Evolutionary conservation across 2,888 invertebrate genomes (phyloP), one percentile per base, ranked within the genome.

Genomic region (Hemithea aestivaria): DNA sequence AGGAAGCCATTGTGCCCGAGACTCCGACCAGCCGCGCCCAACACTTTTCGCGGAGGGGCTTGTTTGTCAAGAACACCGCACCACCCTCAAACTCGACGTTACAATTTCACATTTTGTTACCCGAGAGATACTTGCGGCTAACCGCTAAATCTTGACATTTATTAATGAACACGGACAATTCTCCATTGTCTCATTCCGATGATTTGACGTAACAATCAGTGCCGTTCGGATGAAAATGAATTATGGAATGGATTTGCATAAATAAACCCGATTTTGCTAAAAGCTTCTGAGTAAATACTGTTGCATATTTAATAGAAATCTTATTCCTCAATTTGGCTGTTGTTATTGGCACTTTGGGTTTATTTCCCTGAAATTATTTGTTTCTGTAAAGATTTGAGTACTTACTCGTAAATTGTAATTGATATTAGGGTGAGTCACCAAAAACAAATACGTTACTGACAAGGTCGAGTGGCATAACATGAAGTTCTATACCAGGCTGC

Each of bases 1-100:
- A 58, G 58, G 58, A 64, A 62, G 58, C 66, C 58, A 73, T 80
- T 80, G 74, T 77, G 59, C 63, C 59, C 56, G 55, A n/a, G n/a
- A 53, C 63, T 55, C 47, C 50, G 59, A 68, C 62, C 66, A 64
- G 57, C 56, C 59, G 48, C 42, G 32, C 48, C 48, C 40, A 54
- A 54, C 48, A 53, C 58, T 58, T 56, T 48, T 47, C 56, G 40
- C 45, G 53, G 51, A 56, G 56, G 53, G 51, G 53, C 60, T 53
- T 56, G 55, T 58, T 64, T 57, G 54, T 51, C 45, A 48, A 53
- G 52, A 48, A 40, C 49, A 57, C 59, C 53, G 23, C 30, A 36
- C 40, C 46, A n/a, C 48, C 61, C 58, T 41, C 45, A 52, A 43
- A 49, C 35, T 47, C 53, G 62, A 59, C 58, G 53, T 58, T 61